Conservation (phyloP, 2,888 invertebrate species). For the Drosophila prolongata region DNA sequence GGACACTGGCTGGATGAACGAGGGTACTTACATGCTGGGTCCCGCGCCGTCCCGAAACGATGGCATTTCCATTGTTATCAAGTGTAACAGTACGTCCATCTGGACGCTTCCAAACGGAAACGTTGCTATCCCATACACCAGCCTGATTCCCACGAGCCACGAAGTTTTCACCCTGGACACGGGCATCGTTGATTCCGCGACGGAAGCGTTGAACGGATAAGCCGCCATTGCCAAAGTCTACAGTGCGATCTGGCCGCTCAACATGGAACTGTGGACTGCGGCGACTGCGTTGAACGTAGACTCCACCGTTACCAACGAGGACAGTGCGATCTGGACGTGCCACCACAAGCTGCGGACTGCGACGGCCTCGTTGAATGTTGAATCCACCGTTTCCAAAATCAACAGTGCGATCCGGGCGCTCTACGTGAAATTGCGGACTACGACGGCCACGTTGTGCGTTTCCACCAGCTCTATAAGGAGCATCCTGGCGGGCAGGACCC, state of each 20-base stretch:
- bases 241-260: slow-evolving; percentile 20
- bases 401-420: slow-evolving; percentile 20
- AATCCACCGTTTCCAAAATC: slow-evolving; percentile 6
- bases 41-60: slow-evolving; percentile 44
- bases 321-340: slow-evolving; percentile 56
- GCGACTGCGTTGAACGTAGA: slow-evolving; percentile 39
- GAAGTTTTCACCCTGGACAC: slow-evolving; percentile 62
- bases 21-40: slow-evolving; percentile 17
- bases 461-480: neutral
- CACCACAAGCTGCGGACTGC: slow-evolving; percentile 26
- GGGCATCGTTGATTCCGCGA: slow-evolving; percentile 30
- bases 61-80: slow-evolving; percentile 45
- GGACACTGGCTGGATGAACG: fast-evolving
- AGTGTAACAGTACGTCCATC: slow-evolving; percentile 60
- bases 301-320: slow-evolving; percentile 29
- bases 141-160: slow-evolving; percentile 64
- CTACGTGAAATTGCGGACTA: slow-evolving; percentile 15
- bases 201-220: slow-evolving; percentile 39
- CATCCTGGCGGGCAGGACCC: neutral
- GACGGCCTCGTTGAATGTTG: slow-evolving; percentile 18
- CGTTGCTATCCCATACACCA: slow-evolving; percentile 48
- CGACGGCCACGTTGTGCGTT: slow-evolving; percentile 16
- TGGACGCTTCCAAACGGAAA: slow-evolving; percentile 61
- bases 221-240: slow-evolving; percentile 13
- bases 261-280: slow-evolving; percentile 44